Base-by-base conservation (phyloP, 2,113 vertebrate genomes). In the Protobothrops mucrosquamatus region DNA sequence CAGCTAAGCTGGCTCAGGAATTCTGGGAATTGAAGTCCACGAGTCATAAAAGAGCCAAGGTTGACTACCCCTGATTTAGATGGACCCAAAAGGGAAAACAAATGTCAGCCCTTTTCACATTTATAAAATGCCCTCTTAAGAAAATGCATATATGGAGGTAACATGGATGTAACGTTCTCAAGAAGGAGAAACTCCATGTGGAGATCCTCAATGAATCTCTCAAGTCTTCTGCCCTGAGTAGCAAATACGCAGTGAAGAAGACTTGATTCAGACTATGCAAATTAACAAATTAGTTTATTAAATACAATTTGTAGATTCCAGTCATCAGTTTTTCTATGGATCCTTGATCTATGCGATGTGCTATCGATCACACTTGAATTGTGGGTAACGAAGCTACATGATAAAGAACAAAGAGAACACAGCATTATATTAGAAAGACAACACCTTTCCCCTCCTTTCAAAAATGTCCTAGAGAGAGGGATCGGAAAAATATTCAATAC, bases 241-340 rank as follows among this genome's bases (percentile, higher is more conserved):
- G 92, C 95, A 95, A 96, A 95, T 94, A 95, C 85, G 86, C 92
- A 93, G 93, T 86, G 85, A 93, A 86, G 81, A 26, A 93, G 46
- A 91, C 85, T 87, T 94, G 95, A 94, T 94, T 4, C 94, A 88
- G 95, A 94, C 85, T 96, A 93, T 95, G 93, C 94, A 97, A 92
- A 95, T 95, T 93, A 95, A 95, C 94, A 97, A 93, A 95, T 95
- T 96, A 96, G 93, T 95, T 96, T 95, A 93, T 97, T 97, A 97
- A 97, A 97, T 96, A 96, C 97, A 97, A 95, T 96, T 96, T 97
- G 96, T 96, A 94, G 95, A 92, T 93, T 95, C 93, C 95, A 97
- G 93, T 95, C 96, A 97, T 96, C 95, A 95, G 96, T 95, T 94
- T 96, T 26, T 87, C 93, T 90, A 96, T 93, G 94, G 94, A 89